Percentiles rank a stretch among this genome's conserved stretches.
Conservation (phyloP, 2,888 invertebrate species). For the Litoditis marina region DNA sequence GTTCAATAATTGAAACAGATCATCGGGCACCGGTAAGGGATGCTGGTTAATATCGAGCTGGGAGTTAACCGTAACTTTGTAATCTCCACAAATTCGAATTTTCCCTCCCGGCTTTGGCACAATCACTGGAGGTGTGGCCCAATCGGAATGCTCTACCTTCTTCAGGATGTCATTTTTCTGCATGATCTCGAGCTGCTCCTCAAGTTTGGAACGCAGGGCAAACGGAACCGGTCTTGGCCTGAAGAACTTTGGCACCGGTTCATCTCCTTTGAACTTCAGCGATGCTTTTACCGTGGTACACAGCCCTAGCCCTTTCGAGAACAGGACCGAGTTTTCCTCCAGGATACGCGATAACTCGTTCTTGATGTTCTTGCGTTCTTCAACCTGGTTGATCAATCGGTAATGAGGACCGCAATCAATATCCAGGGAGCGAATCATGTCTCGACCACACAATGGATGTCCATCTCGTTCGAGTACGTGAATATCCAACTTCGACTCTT, state of each 20-base stretch:
- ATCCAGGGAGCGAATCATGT: not conserved
- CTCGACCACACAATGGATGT: not conserved
- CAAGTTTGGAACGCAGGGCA: not conserved
- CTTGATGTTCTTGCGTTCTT: rapidly evolving
- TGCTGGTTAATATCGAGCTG: constrained; percentile 18
- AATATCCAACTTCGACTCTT: rapidly evolving
- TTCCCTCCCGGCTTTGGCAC: constrained; percentile 22
- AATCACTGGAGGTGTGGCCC: constrained; percentile 23
- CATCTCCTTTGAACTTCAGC: not conserved
- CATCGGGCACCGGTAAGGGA: constrained; percentile 20
- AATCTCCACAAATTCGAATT: constrained; percentile 18
- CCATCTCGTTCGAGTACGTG: rapidly evolving
- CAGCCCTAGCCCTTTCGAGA: not conserved
- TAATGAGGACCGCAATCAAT: not conserved
- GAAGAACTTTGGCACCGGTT: not conserved
- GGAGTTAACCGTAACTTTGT: constrained; percentile 20
- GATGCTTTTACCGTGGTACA: not conserved
- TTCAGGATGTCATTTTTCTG: constrained; percentile 9
- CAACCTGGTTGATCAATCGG: rapidly evolving
- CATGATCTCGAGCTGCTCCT: not conserved
- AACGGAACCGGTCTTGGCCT: not conserved
- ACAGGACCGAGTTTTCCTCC: not conserved
- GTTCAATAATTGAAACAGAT: constrained; percentile 18
- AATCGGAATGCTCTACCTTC: constrained; percentile 16
- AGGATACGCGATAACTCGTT: not conserved